Conservation (phyloP, 1,140 invertebrate species). For the Muscidifurax raptorellus region DNA sequence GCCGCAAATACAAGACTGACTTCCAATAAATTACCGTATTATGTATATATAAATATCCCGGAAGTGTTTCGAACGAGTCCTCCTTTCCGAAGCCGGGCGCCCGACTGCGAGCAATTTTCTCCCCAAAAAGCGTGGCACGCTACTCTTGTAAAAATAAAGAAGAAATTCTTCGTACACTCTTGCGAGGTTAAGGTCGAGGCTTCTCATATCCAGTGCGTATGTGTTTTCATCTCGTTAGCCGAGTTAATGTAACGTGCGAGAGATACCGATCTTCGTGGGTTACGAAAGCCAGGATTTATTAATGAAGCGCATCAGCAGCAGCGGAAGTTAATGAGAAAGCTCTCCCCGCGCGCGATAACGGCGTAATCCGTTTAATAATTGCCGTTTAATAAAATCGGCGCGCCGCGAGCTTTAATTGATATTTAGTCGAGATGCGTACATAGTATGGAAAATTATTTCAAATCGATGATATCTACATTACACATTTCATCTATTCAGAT, state of each 20-base stretch:
- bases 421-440: not conserved
- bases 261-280: not conserved
- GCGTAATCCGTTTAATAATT: not conserved
- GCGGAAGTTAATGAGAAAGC: not conserved
- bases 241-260: not conserved
- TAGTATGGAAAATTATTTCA: not conserved
- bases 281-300: not conserved
- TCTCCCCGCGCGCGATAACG: no score
- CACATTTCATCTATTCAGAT: no score
- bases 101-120: not conserved
- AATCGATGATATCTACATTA: no score
- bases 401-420: not conserved
- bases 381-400: not conserved
- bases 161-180: not conserved
- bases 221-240: not conserved
- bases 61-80: not conserved
- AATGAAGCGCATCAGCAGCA: not conserved
- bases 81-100: not conserved
- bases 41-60: not conserved
- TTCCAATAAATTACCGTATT: not conserved
- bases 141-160: not conserved
- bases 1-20: not conserved
- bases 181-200: not conserved
- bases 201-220: not conserved
- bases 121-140: not conserved